Conservation (phyloP, 1,140 invertebrate genomes). For the Bombus consobrinus region DNA sequence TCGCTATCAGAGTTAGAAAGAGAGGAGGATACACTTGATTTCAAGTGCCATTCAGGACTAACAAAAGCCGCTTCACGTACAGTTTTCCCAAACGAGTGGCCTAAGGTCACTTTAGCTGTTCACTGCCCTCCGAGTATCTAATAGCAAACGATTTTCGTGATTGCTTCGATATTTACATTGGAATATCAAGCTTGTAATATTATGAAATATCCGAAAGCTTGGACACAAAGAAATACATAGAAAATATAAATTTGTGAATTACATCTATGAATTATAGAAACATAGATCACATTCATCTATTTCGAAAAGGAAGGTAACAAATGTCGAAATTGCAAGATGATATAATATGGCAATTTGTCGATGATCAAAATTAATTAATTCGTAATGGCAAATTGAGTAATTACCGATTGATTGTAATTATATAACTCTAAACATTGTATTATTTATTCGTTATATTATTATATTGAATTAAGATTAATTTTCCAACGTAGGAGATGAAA, state of each 20-base stretch:
- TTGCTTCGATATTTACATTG: not conserved
- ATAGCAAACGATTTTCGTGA: conserved; percentile 34
- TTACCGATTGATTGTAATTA: not conserved
- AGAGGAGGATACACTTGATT: conserved; percentile 67
- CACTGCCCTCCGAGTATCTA: not conserved
- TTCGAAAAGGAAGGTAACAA: too few species aligned
- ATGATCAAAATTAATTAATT: not conserved
- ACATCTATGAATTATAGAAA: not conserved
- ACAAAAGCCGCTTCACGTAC: conserved; percentile 69
- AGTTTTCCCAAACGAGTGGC: conserved; percentile 69
- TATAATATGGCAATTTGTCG: not conserved
- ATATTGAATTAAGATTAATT: not conserved
- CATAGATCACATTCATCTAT: not conserved
- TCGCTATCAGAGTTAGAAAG: conserved; percentile 30
- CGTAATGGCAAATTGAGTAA: not conserved
- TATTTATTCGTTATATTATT: not conserved
- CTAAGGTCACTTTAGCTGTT: conserved; percentile 43
- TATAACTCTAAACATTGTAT: not conserved
- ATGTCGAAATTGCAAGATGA: too few species aligned
- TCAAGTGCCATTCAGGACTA: conserved; percentile 68
- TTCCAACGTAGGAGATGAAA: not conserved
- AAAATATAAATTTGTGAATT: not conserved
- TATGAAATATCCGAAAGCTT: not conserved
- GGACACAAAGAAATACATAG: not conserved
- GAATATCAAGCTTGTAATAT: not conserved